Conservation (phyloP, 2,797 vertebrate species). For the Siniperca scherzeri region DNA sequence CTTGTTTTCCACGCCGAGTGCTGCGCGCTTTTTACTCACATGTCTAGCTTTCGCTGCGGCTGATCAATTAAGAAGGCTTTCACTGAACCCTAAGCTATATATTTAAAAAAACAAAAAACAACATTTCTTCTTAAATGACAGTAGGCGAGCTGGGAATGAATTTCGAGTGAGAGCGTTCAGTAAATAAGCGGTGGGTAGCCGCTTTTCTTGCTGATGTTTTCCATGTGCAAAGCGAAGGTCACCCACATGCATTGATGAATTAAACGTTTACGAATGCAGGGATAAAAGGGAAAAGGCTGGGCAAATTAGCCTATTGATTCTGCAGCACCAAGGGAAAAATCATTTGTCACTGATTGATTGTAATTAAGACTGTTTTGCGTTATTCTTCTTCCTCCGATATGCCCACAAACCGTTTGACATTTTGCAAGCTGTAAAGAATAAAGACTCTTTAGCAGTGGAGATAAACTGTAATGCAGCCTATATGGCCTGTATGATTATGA, state of each 20-base stretch:
- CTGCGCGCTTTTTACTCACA: constrained; percentile 47
- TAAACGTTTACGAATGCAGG: constrained; percentile 30
- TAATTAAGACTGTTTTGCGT: constrained; percentile 26
- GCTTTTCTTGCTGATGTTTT: constrained; percentile 41
- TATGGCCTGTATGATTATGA: not conserved
- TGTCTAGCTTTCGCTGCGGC: constrained; percentile 37
- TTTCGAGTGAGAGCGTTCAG: not conserved
- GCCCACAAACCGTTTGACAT: constrained; percentile 21
- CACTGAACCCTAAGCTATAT: not conserved
- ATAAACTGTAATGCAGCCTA: not conserved
- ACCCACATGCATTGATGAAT: constrained; percentile 56
- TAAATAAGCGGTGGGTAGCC: not conserved
- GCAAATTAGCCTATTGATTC: constrained; percentile 38
- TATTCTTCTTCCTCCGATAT: not conserved
- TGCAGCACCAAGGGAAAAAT: constrained; percentile 3
- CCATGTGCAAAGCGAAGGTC: constrained; percentile 74
- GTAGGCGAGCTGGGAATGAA: not conserved
- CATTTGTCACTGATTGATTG: constrained; percentile 33
- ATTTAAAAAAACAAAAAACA: fast-evolving
- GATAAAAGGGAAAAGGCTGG: not conserved
- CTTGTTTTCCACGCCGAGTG: constrained; percentile 54
- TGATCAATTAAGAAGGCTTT: constrained; percentile 14
- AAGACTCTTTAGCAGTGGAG: not conserved
- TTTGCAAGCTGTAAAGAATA: constrained; percentile 2
- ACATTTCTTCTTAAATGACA: not conserved